A percentile compares a stretch with the other conserved stretches of the same genome.
These are phyloP conservation scores for Nylanderia fulva DNA, from an alignment of 1,140 invertebrate species.

Conservation along the genomic window DNA sequence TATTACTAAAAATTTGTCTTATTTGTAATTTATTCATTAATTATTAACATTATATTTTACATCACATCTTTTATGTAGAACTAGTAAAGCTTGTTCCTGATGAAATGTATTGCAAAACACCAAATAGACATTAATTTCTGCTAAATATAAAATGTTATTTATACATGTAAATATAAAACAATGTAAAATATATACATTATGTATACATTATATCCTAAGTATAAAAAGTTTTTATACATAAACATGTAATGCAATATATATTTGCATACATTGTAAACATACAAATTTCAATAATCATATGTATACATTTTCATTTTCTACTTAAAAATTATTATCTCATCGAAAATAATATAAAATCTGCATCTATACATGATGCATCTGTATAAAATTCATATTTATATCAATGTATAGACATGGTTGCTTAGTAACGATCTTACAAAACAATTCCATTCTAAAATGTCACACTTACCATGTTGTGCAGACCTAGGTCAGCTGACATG, in stretches of 20 bases:
- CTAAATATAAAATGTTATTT: constrained; percentile 42
- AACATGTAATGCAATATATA: no score
- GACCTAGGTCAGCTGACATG: constrained; percentile 30
- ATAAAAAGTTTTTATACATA: constrained; percentile 18
- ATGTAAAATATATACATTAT: no score
- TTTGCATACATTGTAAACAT: not conserved
- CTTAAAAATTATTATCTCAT: not conserved
- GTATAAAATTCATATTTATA: no score
- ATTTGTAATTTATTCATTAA: constrained; percentile 29
- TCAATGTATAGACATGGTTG: constrained; percentile 38
- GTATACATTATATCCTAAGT: not conserved
- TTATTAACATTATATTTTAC: not conserved
- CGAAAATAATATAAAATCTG: not conserved
- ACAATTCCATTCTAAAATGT: constrained; percentile 41
- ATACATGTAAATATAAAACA: no score
- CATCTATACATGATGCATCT: no score
- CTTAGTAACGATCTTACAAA: constrained; percentile 67
- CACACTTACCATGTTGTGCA: not conserved
- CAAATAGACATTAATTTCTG: constrained; percentile 23
- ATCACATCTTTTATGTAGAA: constrained; percentile 11
- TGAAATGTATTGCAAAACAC: constrained; percentile 17
- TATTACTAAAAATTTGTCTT: constrained; percentile 8
- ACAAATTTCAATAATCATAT: constrained; percentile 31
- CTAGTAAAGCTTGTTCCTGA: not conserved
- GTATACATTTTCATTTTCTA: not conserved